Conservation (phyloP, 2,113 vertebrate genomes). For the Xiphorhynchus elegans region DNA sequence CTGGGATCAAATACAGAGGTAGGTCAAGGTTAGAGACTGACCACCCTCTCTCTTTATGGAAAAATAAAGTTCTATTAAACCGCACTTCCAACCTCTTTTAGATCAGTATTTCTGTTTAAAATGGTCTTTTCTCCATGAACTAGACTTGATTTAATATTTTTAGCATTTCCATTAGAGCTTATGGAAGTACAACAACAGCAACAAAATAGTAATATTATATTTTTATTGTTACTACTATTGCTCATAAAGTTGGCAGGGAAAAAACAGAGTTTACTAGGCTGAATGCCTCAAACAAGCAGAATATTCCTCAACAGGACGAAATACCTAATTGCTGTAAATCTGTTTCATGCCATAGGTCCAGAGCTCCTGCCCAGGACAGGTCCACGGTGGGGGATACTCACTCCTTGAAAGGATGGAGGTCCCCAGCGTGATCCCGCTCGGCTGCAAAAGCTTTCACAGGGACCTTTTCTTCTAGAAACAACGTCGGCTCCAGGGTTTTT, state of each 20-base stretch:
- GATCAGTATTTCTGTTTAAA: neutral
- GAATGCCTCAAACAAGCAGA: accelerated
- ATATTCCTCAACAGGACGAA: too few relatives aligned
- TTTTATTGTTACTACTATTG: neutral
- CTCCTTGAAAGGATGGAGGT: neutral
- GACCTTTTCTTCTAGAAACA: neutral
- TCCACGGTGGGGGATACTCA: neutral
- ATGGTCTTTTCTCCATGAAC: accelerated
- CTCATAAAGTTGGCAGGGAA: neutral
- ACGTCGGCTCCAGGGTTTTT: accelerated
- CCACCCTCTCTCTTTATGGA: neutral
- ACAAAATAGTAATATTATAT: neutral
- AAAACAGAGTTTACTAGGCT: neutral
- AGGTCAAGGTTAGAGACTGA: neutral
- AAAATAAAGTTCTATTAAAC: neutral
- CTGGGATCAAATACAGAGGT: accelerated
- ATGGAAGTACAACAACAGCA: neutral
- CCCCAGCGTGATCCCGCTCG: accelerated
- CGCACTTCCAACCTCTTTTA: accelerated
- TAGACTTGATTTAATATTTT: neutral
- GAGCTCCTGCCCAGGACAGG: neutral
- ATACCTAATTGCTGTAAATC: neutral
- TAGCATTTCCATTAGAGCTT: neutral
- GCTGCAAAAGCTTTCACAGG: accelerated
- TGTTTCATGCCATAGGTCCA: accelerated